Base-by-base conservation (phyloP, 2,797 vertebrate genomes). In the Channallabes apus region DNA sequence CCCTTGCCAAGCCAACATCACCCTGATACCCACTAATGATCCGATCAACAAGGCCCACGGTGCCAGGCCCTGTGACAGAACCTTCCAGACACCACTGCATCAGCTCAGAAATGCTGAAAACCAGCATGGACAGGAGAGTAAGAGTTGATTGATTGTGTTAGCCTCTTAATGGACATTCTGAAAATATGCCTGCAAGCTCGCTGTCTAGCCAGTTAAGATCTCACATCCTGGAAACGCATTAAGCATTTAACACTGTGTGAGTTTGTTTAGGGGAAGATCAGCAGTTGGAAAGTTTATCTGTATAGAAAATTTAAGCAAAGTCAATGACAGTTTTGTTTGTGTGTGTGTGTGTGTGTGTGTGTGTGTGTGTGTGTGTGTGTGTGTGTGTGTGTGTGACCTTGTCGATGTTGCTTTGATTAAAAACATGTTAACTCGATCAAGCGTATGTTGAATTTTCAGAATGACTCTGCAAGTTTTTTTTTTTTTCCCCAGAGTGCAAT, bases 71-170 rank as follows among this genome's bases (percentile, higher is more conserved):
- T 80, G 86, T 62, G 86, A 91, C 85, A 75, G 58, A 80, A 56
- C 38, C 72, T 90, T 89, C 67, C 15, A 87, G 71, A 85, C 80
- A 75, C 61, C n/a, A 38, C 32, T 4, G 35, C 82, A 87, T 9
- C 38, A 76, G 85, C 86, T 85, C 46, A 22, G 83, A 89, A 89
- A 87, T 89, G 91, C 76, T 89, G 90, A 93, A 92, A 94, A 90
- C 89, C 81, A 87, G 86, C 79, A 89, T 89, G 89, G 90, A 86
- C 83, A 80, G 67, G 82, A 83, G 88, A 90, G 90, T 84, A 85
- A 91, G 90, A 89, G 94, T 93, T 92, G 93, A 94, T 94, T 94
- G 92, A 91, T 89, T 86, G 90, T 56, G 86, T 88, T 84, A 82
- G 87, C 85, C 91, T 90, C 90, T 92, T 93, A 94, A 94, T 91